Conservation (phyloP, 1,140 invertebrate genomes). For the Tetragnatha versicolor region DNA sequence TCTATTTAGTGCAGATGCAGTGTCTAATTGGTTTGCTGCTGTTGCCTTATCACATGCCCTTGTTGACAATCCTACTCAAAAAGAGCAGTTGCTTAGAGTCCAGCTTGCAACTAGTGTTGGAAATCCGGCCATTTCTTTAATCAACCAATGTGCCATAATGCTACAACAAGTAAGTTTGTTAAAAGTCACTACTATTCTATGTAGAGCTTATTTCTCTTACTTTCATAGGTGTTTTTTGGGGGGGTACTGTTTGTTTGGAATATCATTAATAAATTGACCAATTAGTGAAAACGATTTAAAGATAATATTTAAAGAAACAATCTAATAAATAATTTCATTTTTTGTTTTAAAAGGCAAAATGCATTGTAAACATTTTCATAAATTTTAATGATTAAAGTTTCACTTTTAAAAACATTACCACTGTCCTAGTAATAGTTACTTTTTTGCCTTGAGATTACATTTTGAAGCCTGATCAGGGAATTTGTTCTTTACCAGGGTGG, state of each 20-base stretch:
- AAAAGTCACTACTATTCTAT: neutral
- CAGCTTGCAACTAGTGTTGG: conserved; percentile 86
- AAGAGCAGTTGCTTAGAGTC: conserved; percentile 91
- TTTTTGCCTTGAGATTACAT: too few relatives aligned
- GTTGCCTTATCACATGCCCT: conserved; percentile 89
- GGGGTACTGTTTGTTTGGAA: too few relatives aligned
- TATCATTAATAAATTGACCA: too few relatives aligned
- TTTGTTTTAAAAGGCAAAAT: too few relatives aligned
- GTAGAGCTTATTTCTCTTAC: neutral
- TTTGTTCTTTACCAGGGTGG: conserved; percentile 69
- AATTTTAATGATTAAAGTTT: conserved; percentile 17
- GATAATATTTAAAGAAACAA: too few relatives aligned
- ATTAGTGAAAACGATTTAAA: too few relatives aligned
- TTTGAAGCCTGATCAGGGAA: too few relatives aligned
- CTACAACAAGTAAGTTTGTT: conserved; percentile 73
- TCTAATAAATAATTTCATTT: too few relatives aligned
- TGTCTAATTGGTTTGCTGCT: conserved; percentile 98
- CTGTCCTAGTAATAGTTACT: too few relatives aligned
- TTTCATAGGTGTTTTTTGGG: too few relatives aligned
- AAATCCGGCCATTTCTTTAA: conserved; percentile 82
- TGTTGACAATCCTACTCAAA: conserved; percentile 87
- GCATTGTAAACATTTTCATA: neutral
- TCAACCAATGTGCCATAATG: conserved; percentile 85
- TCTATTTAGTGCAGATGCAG: conserved; percentile 85
- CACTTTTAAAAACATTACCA: too few relatives aligned